Evolutionary conservation across 2,113 vertebrate species (phyloP).

Genomic region (Seriola dumerili): DNA sequence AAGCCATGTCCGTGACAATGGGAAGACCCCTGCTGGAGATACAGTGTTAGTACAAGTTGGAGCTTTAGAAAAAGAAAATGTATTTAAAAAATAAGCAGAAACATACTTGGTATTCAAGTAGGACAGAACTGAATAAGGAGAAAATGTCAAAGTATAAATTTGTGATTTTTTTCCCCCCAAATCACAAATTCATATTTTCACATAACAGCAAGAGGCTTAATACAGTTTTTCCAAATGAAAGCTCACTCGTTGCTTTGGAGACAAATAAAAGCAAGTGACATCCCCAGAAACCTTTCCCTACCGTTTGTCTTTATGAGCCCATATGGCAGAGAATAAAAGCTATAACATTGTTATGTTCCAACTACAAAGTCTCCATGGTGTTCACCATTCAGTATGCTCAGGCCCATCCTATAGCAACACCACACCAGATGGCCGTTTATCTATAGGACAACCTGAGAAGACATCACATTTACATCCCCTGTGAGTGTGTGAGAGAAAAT

Average conservation of each 20-base stretch:
- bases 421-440: slow-evolving; percentile 75
- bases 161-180: not conserved
- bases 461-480: slow-evolving; percentile 40
- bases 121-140: not conserved
- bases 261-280: slow-evolving; percentile 59
- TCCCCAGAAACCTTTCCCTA: slow-evolving; percentile 57
- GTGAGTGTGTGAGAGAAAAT: slow-evolving; percentile 8
- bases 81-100: not conserved
- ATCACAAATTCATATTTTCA: not conserved
- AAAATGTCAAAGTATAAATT: not conserved
- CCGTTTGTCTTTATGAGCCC: slow-evolving; percentile 74
- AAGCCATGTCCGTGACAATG: slow-evolving; percentile 69
- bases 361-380: slow-evolving; percentile 60
- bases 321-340: slow-evolving; percentile 75
- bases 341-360: slow-evolving; percentile 53
- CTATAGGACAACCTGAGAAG: slow-evolving; percentile 55
- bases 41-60: slow-evolving; percentile 66
- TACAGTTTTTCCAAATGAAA: slow-evolving; percentile 44
- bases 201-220: slow-evolving; percentile 10
- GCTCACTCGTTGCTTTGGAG: slow-evolving; percentile 27
- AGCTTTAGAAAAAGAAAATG: slow-evolving; percentile 6
- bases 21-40: slow-evolving; percentile 83
- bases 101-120: not conserved
- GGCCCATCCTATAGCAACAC: slow-evolving; percentile 66
- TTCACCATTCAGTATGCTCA: slow-evolving; percentile 44